These are phyloP conservation scores for Dione vanillae DNA, from an alignment of 2,888 invertebrate species.

Conservation along the genomic window DNA sequence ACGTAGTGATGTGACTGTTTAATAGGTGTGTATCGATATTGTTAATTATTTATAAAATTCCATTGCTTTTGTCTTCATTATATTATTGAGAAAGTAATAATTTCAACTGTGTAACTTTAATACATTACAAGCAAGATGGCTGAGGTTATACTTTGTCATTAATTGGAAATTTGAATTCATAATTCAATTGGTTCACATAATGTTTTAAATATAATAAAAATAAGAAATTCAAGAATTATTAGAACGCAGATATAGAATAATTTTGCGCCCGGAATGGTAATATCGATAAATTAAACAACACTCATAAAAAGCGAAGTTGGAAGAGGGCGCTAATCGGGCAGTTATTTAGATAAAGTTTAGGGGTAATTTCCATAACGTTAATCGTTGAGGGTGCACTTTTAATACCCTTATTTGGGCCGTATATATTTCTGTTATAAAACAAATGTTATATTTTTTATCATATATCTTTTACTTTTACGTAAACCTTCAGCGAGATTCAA, in stretches of 20 bases:
- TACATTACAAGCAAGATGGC: not conserved
- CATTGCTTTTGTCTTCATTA: not conserved
- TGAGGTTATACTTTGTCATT: not conserved
- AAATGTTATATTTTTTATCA: not conserved
- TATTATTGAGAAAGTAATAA: no score
- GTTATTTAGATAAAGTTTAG: slow-evolving; percentile 55
- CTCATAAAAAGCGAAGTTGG: slow-evolving; percentile 50
- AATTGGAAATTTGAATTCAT: not conserved
- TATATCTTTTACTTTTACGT: not conserved
- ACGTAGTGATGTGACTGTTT: slow-evolving; percentile 37
- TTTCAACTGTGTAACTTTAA: no score
- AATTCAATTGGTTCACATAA: not conserved
- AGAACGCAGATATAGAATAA: not conserved
- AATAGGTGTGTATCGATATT: slow-evolving; percentile 12
- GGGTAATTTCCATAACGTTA: slow-evolving; percentile 44
- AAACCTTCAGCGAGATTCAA: not conserved
- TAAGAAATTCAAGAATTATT: not conserved
- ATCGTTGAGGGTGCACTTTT: slow-evolving; percentile 39
- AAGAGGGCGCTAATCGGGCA: slow-evolving; percentile 55
- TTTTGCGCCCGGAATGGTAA: not conserved
- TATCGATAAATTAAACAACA: slow-evolving; percentile 31
- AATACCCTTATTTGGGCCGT: not conserved
- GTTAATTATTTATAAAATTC: not conserved
- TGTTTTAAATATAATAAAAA: not conserved
- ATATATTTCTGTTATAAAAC: not conserved